Evolutionary conservation across 2,888 invertebrate species (phyloP), one percentile per base, ranked within the genome.

Genomic region (Steromphala cineraria): DNA sequence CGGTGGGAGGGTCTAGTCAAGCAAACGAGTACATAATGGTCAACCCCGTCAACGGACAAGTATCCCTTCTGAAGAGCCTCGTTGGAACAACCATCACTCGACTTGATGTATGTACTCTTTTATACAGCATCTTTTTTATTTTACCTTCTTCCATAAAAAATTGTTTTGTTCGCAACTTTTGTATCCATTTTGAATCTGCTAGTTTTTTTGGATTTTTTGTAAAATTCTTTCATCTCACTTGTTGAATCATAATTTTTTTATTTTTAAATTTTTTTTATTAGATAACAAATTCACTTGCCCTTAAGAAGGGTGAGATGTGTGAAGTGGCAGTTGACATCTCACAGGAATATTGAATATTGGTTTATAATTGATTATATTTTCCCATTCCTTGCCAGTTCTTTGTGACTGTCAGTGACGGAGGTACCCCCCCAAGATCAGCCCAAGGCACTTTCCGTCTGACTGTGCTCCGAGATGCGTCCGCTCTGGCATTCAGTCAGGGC

Each of bases 11-110:
- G 36, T 21, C 15, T 15, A 79, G 71, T 31, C 62, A 24, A 31
- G 84, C 81, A n/a, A 28, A 24, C 19, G 36, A 81, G 1, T 88
- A 86, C 67, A 84, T 83, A 67, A 90, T 86, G 77, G 82, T 91
- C 17, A 84, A 89, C 36, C 86, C 87, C 24, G 78, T 81, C 67
- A 82, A 87, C 53, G 89, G 90, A 46, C 84, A 85, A 71, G 80
- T 86, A 7, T 81, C 85, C 1, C 53, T 88, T 17, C 81, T 82
- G 21, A 80, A 82, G 62, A 80, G 78, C 2, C 80, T 87, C 7
- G 83, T 83, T 8, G 82, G 79, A 21, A 81, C 74, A 77, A 82
- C 84, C 15, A 74, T 83, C 19, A 55, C 67, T 46, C 81, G 83
- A 40, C 79, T 87, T n/a, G 79, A 67, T 76, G 89, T 89, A 84